Evolutionary conservation across 2,797 vertebrate genomes (phyloP).

Genomic region (Chloroceryle inda): DNA sequence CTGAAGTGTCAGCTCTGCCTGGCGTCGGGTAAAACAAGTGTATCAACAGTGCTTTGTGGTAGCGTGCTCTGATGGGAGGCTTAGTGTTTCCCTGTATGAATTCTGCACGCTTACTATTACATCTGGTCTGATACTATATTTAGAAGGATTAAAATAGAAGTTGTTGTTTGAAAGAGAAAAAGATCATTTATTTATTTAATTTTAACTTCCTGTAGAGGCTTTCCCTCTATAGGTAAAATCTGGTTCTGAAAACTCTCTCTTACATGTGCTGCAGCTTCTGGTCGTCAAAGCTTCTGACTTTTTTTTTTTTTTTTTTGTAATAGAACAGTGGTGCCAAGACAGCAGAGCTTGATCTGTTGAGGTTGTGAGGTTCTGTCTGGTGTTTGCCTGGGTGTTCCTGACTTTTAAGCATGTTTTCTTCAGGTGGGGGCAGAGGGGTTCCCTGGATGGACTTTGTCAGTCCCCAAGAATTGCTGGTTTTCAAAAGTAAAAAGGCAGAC

Average conservation of each 20-base stretch:
- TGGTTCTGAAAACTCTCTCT: background rate
- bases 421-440: rapidly evolving
- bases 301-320: background rate
- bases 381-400: background rate
- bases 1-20: background rate
- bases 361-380: background rate
- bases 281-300: background rate
- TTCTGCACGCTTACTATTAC: background rate
- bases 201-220: background rate
- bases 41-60: background rate
- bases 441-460: background rate
- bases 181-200: background rate
- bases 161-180: background rate
- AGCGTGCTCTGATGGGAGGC: background rate
- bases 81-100: background rate
- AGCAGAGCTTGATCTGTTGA: background rate
- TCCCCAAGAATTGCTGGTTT: background rate
- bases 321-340: background rate
- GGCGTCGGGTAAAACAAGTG: background rate
- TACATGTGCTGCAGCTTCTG: background rate
- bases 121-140: background rate
- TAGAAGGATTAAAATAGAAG: background rate
- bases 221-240: background rate
- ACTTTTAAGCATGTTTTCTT: background rate
- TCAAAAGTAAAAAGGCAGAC: background rate